Percentiles rank a stretch among this genome's conserved stretches.
These are phyloP conservation scores for Sebastes schlegelii DNA, from an alignment of 2,113 vertebrate species.

Conservation along the genomic window DNA sequence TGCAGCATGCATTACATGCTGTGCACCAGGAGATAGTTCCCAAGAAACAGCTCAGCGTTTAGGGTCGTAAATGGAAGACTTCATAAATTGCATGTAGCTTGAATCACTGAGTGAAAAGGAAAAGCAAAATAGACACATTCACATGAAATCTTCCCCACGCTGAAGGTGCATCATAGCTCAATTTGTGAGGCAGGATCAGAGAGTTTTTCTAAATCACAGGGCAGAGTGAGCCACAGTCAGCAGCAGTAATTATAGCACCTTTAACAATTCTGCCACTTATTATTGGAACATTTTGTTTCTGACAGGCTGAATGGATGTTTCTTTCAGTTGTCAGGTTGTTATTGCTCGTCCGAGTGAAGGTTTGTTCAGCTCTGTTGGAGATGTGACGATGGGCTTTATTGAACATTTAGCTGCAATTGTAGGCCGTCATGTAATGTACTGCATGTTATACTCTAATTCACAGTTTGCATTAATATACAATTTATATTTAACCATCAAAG, in stretches of 20 bases:
- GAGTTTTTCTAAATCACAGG: neutral
- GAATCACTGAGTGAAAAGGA: neutral
- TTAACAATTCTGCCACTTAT: neutral
- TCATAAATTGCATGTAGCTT: neutral
- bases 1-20: neutral
- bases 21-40: neutral
- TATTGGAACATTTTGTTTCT: neutral
- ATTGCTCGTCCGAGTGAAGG: neutral
- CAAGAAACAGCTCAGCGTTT: neutral
- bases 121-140: neutral
- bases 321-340: neutral
- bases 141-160: neutral
- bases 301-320: conserved; percentile 1
- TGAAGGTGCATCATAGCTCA: neutral
- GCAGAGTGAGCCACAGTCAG: neutral
- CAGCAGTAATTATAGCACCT: neutral
- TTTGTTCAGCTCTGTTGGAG: conserved; percentile 10
- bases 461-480: conserved; percentile 34
- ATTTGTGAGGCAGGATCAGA: neutral
- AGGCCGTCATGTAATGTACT: neutral
- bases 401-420: neutral
- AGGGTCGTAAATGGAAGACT: neutral
- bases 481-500: neutral
- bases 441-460: neutral
- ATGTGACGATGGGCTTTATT: conserved; percentile 1